Evolutionary conservation across 2,113 vertebrate species (phyloP).

Genomic region (Apistogramma diplotaenia): DNA sequence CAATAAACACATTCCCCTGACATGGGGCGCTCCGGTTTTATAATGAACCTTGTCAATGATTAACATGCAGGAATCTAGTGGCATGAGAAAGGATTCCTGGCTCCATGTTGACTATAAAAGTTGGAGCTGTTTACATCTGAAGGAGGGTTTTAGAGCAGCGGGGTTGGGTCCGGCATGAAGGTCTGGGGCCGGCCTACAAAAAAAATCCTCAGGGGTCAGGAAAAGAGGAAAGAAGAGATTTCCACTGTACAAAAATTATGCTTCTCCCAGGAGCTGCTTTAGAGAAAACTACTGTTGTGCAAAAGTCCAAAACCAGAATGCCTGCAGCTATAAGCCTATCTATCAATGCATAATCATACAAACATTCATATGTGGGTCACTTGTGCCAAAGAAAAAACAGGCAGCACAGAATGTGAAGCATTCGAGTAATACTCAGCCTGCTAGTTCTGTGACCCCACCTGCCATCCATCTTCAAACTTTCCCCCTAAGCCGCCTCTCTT

Average conservation of each 20-base stretch:
- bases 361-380: neutral
- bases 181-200: neutral
- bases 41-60: conserved; percentile 56
- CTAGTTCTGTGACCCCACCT: conserved; percentile 13
- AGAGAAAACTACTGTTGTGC: neutral
- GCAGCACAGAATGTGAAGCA: neutral
- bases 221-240: neutral
- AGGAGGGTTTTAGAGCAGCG: neutral
- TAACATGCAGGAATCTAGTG: conserved; percentile 38
- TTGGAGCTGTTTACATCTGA: neutral
- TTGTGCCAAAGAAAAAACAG: neutral
- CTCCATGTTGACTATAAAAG: conserved; percentile 10
- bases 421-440: conserved; percentile 1
- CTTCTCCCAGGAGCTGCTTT: neutral
- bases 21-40: conserved; percentile 13
- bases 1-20: conserved; percentile 46
- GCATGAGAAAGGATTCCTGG: conserved; percentile 16
- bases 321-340: neutral
- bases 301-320: neutral
- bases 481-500: conserved; percentile 42
- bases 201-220: neutral
- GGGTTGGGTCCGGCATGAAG: neutral
- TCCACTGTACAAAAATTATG: neutral
- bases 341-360: neutral
- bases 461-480: neutral